Conservation (phyloP, 2,888 invertebrate species). For the Gisinianus flammeolus region DNA sequence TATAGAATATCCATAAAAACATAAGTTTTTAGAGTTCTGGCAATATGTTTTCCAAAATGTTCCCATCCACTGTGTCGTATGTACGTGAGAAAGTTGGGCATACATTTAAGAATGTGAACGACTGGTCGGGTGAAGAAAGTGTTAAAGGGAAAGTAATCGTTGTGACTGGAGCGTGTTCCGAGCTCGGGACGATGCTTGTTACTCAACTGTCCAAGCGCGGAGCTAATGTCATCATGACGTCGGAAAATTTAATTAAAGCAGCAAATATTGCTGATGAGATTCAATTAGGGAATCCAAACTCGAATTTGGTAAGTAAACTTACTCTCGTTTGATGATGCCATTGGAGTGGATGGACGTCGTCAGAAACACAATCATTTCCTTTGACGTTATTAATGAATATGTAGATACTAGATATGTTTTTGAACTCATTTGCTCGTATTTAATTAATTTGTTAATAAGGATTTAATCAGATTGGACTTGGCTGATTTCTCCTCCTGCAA, state of each 20-base stretch:
- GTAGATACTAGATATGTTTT: neutral
- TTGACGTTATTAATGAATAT: too few species aligned
- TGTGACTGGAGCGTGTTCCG: neutral
- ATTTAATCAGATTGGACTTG: slow-evolving; percentile 77
- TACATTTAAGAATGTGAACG: slow-evolving; percentile 17
- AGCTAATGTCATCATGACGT: slow-evolving; percentile 85
- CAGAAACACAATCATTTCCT: too few species aligned
- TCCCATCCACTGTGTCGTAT: neutral
- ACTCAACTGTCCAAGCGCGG: slow-evolving; percentile 32
- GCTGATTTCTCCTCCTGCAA: slow-evolving; percentile 75
- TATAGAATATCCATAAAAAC: too few species aligned
- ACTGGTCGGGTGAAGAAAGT: slow-evolving; percentile 27
- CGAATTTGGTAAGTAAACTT: slow-evolving; percentile 31
- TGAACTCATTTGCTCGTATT: neutral
- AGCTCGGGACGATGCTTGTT: slow-evolving; percentile 27
- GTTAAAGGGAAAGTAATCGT: neutral
- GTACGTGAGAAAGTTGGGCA: neutral
- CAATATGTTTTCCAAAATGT: neutral
- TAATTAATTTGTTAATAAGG: slow-evolving; percentile 63
- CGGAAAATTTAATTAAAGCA: slow-evolving; percentile 77
- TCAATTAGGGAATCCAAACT: slow-evolving; percentile 7
- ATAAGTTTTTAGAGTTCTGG: too few species aligned
- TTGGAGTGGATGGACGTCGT: too few species aligned
- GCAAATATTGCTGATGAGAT: slow-evolving; percentile 65
- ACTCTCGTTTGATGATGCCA: too few species aligned